phyloP scores from a whole-genome alignment of 1,140 invertebrate species.

The Periplaneta americana region DNA sequence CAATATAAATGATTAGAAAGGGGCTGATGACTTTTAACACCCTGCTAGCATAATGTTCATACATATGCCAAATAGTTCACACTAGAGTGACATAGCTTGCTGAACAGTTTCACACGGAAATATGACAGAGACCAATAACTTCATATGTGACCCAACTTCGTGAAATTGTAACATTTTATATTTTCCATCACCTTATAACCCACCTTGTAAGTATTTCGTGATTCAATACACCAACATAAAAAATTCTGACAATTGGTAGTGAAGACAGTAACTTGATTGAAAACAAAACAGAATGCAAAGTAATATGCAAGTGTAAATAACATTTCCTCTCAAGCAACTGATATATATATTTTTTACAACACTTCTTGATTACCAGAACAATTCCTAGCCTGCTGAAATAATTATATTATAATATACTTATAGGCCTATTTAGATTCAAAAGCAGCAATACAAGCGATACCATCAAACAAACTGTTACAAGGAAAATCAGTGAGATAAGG shows the following conservation, averaged over 20 bases:
- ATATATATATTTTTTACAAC: too few species aligned
- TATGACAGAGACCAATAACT: neutral
- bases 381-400: too few species aligned
- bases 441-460: too few species aligned
- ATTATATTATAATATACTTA: too few species aligned
- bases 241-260: neutral
- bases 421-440: too few species aligned
- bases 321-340: too few species aligned
- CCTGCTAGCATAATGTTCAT: neutral
- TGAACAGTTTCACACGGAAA: neutral
- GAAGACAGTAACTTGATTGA: neutral
- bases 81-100: neutral
- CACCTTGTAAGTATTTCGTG: too few species aligned
- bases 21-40: neutral
- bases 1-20: neutral
- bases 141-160: neutral
- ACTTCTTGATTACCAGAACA: too few species aligned
- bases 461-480: too few species aligned
- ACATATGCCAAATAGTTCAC: neutral
- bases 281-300: neutral
- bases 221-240: neutral
- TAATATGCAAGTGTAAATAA: too few species aligned
- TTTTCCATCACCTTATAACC: neutral
- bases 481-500: too few species aligned
- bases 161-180: neutral